Base-by-base conservation (phyloP, 2,113 vertebrate species). In the Oplegnathus fasciatus region DNA sequence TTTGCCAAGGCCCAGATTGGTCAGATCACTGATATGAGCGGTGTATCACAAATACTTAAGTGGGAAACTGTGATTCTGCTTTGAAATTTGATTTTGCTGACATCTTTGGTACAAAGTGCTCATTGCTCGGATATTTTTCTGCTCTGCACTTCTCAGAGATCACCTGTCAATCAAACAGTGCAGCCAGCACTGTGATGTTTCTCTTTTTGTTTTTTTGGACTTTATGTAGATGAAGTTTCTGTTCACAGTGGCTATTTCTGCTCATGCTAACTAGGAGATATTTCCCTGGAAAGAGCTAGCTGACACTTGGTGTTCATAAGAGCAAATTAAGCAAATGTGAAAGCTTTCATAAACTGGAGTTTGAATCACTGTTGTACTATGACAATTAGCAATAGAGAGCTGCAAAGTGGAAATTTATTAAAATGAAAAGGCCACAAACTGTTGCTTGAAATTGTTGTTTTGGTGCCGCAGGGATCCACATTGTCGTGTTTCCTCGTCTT, bases 341-440 rank as follows among this genome's bases (percentile, higher is more conserved):
- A 88, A 87, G 88, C 83, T 87, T 90, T 75, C 71, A 65, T 68
- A 6, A 84, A 72, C 7, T 9, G 0, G 24, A 58, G 44, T 79
- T 75, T 76, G 62, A 91, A 77, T 80, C 78, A 28, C 55, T 70
- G 70, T 46, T 77, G 73, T 78, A 72, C 68, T 68, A 4, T 55
- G 68, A 86, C 67, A 85, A 81, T 88, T 87, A 90, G 65, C 70
- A 78, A 82, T n/a, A 79, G 62, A 85, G 58, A 81, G 26, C 46
- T 54, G 61, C 75, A 75, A 75, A 92, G 86, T 88, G 78, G 72
- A 78, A 76, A 83, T 88, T 72, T 85, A 88, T 88, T 88, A 70
- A 80, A 81, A 86, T 52, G 60, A 69, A 84, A 82, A 81, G 15
- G 48, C 57, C 57, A 75, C 61, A 78, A 85, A 81, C 48, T 70